Evolutionary conservation across 2,113 vertebrate species (phyloP).

Genomic region (Stigmatopora nigra): DNA sequence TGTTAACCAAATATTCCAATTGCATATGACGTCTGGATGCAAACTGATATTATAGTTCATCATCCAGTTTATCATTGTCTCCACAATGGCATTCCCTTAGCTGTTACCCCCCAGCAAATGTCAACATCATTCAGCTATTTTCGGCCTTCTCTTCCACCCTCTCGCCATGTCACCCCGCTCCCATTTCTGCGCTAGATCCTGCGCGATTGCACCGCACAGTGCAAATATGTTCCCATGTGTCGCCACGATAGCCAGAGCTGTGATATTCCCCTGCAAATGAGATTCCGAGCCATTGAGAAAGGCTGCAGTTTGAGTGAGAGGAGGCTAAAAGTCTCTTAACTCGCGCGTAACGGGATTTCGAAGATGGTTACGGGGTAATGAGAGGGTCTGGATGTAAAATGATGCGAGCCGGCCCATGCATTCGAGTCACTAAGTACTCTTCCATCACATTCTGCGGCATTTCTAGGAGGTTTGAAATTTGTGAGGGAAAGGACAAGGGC

Average conservation of each 20-base stretch:
- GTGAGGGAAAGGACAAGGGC: slow-evolving; percentile 14
- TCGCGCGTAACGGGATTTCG: slow-evolving; percentile 10
- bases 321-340: slow-evolving; percentile 8
- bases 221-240: slow-evolving; percentile 18
- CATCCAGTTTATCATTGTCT: too few relatives aligned
- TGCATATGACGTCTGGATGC: not conserved
- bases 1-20: slow-evolving; percentile 6
- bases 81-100: not conserved
- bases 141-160: not conserved
- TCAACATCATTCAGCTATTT: slow-evolving; percentile 1
- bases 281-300: slow-evolving; percentile 28
- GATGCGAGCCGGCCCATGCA: slow-evolving; percentile 25
- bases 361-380: slow-evolving; percentile 23
- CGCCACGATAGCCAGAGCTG: slow-evolving; percentile 16
- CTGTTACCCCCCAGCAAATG: slow-evolving; percentile 7
- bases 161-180: not conserved
- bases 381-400: slow-evolving; percentile 20
- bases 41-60: slow-evolving; percentile 1
- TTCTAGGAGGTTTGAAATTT: slow-evolving; percentile 35
- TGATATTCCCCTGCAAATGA: slow-evolving; percentile 28
- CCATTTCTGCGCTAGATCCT: slow-evolving; percentile 18
- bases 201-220: slow-evolving; percentile 17
- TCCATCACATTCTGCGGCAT: slow-evolving; percentile 38
- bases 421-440: slow-evolving; percentile 50
- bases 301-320: slow-evolving; percentile 13